Conservation (phyloP, 64 coral and sea anemone species). For the Acropora yongei region DNA sequence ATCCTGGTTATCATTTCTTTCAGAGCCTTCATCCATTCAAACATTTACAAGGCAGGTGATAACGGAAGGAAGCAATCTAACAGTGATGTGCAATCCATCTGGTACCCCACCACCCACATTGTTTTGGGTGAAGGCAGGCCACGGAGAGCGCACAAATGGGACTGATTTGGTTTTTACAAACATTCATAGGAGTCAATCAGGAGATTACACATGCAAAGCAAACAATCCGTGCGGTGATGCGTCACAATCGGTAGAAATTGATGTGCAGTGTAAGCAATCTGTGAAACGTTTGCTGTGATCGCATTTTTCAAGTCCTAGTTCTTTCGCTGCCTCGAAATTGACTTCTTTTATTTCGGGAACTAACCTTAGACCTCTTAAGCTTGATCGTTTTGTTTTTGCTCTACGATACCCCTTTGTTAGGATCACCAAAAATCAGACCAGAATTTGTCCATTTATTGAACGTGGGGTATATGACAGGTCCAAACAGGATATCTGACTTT, state of each 20-base stretch:
- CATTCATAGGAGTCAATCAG: not conserved
- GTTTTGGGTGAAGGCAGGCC: not conserved
- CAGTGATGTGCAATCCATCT: not conserved
- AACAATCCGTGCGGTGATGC: not conserved
- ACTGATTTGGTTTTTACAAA: not conserved
- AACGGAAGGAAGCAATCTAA: not conserved
- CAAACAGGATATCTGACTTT: too few relatives aligned
- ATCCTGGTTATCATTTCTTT: not conserved
- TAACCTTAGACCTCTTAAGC: too few relatives aligned
- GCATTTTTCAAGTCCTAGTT: too few relatives aligned
- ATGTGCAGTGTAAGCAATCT: constrained; percentile 16
- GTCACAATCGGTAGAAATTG: not conserved
- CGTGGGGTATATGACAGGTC: too few relatives aligned
- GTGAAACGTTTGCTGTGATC: not conserved
- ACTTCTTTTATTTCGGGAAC: too few relatives aligned
- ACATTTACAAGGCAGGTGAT: not conserved
- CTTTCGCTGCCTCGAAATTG: too few relatives aligned
- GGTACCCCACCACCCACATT: not conserved
- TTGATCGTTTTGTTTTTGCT: too few relatives aligned
- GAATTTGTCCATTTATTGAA: too few relatives aligned
- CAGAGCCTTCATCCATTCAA: constrained; percentile 5
- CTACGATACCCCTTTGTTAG: too few relatives aligned
- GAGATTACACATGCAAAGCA: not conserved
- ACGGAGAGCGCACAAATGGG: not conserved
- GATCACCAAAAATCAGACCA: too few relatives aligned